Evolutionary conservation across 2,113 vertebrate genomes (phyloP).

Genomic region (Nannobrachium achirus): DNA sequence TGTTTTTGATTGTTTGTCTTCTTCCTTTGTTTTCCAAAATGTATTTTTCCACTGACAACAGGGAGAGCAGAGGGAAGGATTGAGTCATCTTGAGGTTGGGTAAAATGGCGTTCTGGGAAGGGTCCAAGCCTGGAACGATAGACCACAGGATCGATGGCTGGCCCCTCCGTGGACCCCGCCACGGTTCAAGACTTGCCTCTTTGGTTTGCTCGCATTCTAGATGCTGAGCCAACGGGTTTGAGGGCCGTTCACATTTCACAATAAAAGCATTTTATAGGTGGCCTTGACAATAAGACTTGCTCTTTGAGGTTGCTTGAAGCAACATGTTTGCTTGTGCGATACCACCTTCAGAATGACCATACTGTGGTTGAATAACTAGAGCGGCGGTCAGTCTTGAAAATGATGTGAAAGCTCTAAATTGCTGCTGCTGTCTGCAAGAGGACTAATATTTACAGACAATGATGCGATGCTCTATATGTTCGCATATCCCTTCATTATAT

Average conservation of each 20-base stretch:
- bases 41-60: constrained; percentile 38
- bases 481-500: too few species aligned
- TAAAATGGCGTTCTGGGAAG: constrained; percentile 40
- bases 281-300: background rate
- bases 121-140: constrained; percentile 53
- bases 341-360: background rate
- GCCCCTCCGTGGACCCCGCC: constrained; percentile 27
- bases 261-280: background rate
- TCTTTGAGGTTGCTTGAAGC: background rate
- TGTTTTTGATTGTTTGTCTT: constrained; percentile 50
- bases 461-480: too few species aligned
- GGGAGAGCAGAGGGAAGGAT: constrained; percentile 24
- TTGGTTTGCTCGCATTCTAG: constrained; percentile 35
- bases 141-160: constrained; percentile 48
- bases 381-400: too few species aligned
- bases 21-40: constrained; percentile 12
- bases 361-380: too few species aligned
- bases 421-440: too few species aligned
- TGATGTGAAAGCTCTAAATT: too few species aligned
- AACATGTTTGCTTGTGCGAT: background rate
- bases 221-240: constrained; percentile 13
- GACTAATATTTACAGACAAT: too few species aligned
- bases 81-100: constrained; percentile 53
- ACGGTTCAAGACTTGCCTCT: constrained; percentile 32
- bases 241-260: constrained; percentile 6